A percentile compares a stretch with the other conserved stretches of the same genome.
phyloP scores from a whole-genome alignment of 2,113 vertebrate genomes.

The Cranoglanis bouderius region DNA sequence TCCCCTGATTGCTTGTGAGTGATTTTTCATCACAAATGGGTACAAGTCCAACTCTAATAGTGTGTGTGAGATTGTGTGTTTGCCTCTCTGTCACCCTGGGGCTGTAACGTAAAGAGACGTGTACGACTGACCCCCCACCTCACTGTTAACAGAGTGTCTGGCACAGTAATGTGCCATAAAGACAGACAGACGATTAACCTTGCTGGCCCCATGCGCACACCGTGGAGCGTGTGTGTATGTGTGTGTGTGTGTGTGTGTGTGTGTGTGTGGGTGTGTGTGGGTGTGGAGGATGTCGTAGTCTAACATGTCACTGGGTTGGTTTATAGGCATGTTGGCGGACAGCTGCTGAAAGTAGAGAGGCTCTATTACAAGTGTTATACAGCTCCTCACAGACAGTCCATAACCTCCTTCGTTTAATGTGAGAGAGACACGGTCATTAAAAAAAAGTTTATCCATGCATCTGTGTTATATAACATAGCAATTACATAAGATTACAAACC shows the following conservation, averaged over 20 bases:
- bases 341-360: conserved; percentile 17
- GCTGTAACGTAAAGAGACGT: conserved; percentile 56
- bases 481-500: neutral
- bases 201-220: conserved; percentile 36
- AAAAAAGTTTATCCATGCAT: neutral
- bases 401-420: neutral
- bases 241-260: conserved; percentile 10
- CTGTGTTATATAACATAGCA: neutral
- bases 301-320: conserved; percentile 44
- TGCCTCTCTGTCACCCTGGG: conserved; percentile 47
- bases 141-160: conserved; percentile 58
- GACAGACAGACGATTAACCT: conserved; percentile 59
- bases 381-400: conserved; percentile 7
- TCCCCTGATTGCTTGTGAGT: conserved; percentile 51
- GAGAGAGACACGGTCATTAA: neutral
- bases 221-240: conserved; percentile 24
- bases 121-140: conserved; percentile 55
- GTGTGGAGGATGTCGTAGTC: conserved; percentile 32
- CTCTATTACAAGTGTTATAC: conserved; percentile 42
- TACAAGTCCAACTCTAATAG: conserved; percentile 38
- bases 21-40: conserved; percentile 46
- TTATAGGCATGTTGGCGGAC: conserved; percentile 46
- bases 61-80: conserved; percentile 53
- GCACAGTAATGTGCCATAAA: conserved; percentile 57
- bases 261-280: conserved; percentile 9